Percentiles rank a stretch among this genome's conserved stretches.
phyloP scores from a whole-genome alignment of 2,797 vertebrate genomes.

The Pipistrellus pipistrellus region DNA sequence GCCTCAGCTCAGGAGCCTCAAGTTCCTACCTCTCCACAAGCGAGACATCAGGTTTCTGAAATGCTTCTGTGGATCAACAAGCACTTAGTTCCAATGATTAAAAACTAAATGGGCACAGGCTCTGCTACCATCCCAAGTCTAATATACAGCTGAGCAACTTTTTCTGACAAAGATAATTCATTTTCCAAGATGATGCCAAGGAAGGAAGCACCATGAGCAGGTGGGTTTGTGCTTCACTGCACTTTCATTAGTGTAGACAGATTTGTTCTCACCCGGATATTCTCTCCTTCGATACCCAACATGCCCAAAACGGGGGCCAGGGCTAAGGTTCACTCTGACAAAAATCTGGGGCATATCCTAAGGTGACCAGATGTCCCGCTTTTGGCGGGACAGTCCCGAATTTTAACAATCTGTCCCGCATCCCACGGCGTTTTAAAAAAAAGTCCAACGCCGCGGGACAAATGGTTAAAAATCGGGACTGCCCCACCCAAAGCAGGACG shows the following conservation, averaged over 20 bases:
- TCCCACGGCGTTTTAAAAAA: too few relatives aligned
- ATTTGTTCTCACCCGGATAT: too few relatives aligned
- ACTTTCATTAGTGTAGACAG: background rate
- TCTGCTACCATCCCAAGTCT: background rate
- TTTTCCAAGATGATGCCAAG: background rate
- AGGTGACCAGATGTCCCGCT: too few relatives aligned
- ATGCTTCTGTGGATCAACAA: background rate
- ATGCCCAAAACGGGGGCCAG: background rate
- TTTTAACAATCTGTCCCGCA: too few relatives aligned
- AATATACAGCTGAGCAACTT: background rate
- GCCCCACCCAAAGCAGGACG: too few relatives aligned
- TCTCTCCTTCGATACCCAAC: background rate
- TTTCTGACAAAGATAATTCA: background rate
- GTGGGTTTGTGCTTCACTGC: background rate
- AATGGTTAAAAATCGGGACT: too few relatives aligned
- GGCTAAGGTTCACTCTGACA: background rate
- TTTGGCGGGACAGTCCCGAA: too few relatives aligned
- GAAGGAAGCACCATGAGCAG: background rate
- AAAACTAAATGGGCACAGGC: background rate
- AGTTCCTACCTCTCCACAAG: background rate
- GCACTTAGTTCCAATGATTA: background rate
- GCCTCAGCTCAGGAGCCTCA: background rate
- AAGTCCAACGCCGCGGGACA: too few relatives aligned
- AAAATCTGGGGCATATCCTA: background rate
- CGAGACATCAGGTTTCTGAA: background rate